Conservation (phyloP, 2,888 invertebrate genomes). For the Zonitis immaculata region DNA sequence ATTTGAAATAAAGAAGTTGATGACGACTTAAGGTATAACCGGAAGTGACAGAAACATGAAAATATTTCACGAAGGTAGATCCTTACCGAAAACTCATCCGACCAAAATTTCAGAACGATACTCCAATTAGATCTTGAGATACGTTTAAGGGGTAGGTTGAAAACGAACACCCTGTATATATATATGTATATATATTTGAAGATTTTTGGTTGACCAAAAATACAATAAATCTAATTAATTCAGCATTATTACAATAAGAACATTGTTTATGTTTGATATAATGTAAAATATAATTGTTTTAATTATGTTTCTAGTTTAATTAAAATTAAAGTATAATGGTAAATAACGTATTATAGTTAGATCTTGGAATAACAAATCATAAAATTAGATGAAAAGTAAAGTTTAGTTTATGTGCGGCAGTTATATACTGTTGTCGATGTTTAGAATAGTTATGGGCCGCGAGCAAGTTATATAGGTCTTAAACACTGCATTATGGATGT, state of each 20-base stretch:
- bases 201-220: constrained; percentile 15
- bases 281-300: constrained; percentile 20
- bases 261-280: constrained; percentile 5
- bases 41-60: too few relatives aligned
- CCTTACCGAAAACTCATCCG: too few relatives aligned
- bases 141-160: too few relatives aligned
- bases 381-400: constrained; percentile 34
- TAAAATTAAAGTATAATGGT: constrained; percentile 24
- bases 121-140: too few relatives aligned
- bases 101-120: too few relatives aligned
- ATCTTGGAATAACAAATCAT: constrained; percentile 31
- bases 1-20: too few relatives aligned
- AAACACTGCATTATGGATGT: constrained; percentile 37
- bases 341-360: constrained; percentile 20
- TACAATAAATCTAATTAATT: constrained; percentile 17
- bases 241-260: constrained; percentile 2
- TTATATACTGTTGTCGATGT: constrained; percentile 24
- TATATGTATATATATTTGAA: too few relatives aligned
- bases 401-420: constrained; percentile 29
- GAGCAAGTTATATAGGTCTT: constrained; percentile 35
- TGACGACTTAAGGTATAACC: too few relatives aligned
- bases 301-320: constrained; percentile 27
- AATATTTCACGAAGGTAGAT: too few relatives aligned
- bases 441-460: constrained; percentile 26
- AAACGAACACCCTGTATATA: too few relatives aligned